Conservation (phyloP, 2,888 invertebrate species). For the Sthenelais limicola region DNA sequence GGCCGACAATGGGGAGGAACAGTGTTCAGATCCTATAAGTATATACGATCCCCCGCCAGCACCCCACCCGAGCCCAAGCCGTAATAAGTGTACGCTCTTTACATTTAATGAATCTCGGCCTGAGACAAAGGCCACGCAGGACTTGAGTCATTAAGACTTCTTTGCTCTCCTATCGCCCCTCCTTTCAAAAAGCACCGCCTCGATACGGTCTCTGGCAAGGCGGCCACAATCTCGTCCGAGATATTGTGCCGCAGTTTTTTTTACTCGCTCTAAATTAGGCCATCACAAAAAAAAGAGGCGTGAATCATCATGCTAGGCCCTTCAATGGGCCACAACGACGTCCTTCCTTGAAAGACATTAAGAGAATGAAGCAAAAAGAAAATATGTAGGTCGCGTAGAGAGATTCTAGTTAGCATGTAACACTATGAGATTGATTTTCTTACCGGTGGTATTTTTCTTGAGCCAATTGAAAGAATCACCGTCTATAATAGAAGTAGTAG, state of each 20-base stretch:
- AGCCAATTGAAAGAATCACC: too few relatives aligned
- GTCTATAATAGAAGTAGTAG: too few relatives aligned
- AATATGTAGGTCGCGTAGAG: conserved; percentile 33
- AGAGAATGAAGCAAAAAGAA: conserved; percentile 27
- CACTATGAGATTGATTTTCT: too few relatives aligned
- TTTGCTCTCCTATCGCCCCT: conserved; percentile 22
- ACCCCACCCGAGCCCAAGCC: background rate
- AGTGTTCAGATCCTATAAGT: conserved; percentile 3
- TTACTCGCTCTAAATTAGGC: conserved; percentile 35
- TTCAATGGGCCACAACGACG: conserved; percentile 8
- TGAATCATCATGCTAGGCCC: conserved; percentile 36
- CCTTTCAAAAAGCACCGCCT: conserved; percentile 21
- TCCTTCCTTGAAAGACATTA: background rate
- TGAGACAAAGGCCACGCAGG: conserved; percentile 37
- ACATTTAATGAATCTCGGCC: conserved; percentile 13
- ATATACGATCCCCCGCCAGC: conserved; percentile 3
- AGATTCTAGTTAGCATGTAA: too few relatives aligned
- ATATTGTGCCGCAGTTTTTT: conserved; percentile 33
- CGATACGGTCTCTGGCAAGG: conserved; percentile 19
- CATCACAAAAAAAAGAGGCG: conserved; percentile 30
- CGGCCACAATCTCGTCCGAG: conserved; percentile 13
- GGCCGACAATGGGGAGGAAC: background rate
- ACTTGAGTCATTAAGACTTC: conserved; percentile 38
- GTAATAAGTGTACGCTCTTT: background rate
- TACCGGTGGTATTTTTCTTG: too few relatives aligned